Evolutionary conservation across 2,113 vertebrate genomes (phyloP).

Genomic region (Columba janthina): DNA sequence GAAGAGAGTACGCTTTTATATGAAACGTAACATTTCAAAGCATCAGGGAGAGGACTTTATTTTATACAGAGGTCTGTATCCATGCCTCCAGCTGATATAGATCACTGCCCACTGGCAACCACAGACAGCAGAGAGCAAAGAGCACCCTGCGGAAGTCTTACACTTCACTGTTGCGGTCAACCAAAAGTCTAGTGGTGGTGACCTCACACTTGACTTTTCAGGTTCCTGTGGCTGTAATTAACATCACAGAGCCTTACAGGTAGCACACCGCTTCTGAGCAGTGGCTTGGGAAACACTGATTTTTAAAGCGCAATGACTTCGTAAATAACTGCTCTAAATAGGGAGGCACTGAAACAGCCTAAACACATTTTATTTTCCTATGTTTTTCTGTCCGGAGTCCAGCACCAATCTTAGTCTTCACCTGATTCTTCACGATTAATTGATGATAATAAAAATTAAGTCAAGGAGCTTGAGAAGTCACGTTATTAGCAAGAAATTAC

Average conservation of each 20-base stretch:
- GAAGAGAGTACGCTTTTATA: not conserved
- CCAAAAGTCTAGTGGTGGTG: not conserved
- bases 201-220: not conserved
- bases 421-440: not conserved
- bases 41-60: not conserved
- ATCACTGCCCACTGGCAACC: not conserved
- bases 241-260: not conserved
- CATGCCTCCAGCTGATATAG: not conserved
- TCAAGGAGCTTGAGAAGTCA: not conserved
- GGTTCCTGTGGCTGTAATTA: not conserved
- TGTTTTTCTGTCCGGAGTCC: not conserved
- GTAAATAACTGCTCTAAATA: not conserved
- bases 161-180: not conserved
- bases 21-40: not conserved
- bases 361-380: not conserved
- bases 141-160: not conserved
- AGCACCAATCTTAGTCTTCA: not conserved
- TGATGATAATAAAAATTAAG: not conserved
- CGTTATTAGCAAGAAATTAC: not conserved
- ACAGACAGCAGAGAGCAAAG: not conserved
- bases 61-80: not conserved
- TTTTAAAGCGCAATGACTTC: not conserved
- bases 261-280: not conserved
- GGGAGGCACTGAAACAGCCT: not conserved
- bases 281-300: not conserved